Evolutionary conservation across 2,113 vertebrate genomes (phyloP).

Genomic region (Gracilinanus agilis): DNA sequence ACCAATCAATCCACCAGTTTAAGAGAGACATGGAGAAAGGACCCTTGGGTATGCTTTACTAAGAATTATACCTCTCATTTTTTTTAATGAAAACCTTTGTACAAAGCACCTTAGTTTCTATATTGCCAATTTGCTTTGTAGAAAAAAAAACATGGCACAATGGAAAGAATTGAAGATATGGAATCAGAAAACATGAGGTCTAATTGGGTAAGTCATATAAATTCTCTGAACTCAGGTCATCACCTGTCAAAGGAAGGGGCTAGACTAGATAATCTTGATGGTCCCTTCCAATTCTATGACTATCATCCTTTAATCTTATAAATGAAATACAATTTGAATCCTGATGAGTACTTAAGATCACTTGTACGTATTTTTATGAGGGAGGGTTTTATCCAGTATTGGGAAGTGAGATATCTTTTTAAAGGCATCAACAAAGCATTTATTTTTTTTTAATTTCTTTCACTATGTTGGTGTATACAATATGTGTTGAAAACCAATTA

Average conservation of each 20-base stretch:
- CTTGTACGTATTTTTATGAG: not conserved
- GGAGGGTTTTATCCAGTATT: not conserved
- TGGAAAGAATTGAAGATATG: not conserved
- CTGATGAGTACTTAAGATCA: not conserved
- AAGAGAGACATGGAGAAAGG: slow-evolving; percentile 23
- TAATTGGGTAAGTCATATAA: not conserved
- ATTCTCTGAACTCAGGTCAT: not conserved
- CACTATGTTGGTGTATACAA: not conserved
- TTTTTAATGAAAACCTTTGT: not conserved
- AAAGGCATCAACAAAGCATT: not conserved
- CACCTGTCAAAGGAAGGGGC: not conserved
- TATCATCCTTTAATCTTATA: not conserved
- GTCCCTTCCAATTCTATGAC: not conserved
- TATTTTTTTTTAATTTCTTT: not conserved
- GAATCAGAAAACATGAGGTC: not conserved
- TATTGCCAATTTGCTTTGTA: not conserved
- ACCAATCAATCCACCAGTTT: slow-evolving; percentile 18
- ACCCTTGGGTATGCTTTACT: not conserved
- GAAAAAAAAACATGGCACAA: not conserved
- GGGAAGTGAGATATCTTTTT: not conserved
- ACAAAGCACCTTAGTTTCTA: not conserved
- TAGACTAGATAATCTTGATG: not conserved
- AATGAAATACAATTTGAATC: not conserved
- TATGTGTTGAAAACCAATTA: not conserved
- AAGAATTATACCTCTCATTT: not conserved